These are phyloP conservation scores for Syrphus vitripennis DNA, from an alignment of 2,888 invertebrate species.

Conservation along the genomic window DNA sequence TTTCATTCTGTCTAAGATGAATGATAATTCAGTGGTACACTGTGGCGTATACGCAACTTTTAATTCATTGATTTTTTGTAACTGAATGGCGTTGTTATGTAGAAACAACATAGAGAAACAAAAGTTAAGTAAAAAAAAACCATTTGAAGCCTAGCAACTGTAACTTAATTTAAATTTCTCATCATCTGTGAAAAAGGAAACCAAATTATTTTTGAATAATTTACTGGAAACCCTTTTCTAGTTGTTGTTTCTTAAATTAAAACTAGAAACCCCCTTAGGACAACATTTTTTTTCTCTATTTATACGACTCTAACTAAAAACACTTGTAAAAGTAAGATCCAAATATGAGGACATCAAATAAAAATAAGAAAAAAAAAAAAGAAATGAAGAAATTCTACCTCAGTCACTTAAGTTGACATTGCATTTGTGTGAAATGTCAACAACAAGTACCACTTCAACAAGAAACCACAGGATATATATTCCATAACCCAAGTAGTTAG, in stretches of 20 bases:
- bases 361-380: neutral
- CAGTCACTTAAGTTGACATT: constrained; percentile 68
- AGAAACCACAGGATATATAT: constrained; percentile 26
- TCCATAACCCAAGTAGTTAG: neutral
- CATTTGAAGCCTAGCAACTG: neutral
- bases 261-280: neutral
- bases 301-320: constrained; percentile 1
- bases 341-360: constrained; percentile 5
- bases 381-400: constrained; percentile 10
- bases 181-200: neutral
- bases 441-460: constrained; percentile 46
- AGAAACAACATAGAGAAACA: too few relatives aligned
- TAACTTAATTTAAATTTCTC: neutral
- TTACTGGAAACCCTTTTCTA: neutral
- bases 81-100: too few relatives aligned
- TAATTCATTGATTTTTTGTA: too few relatives aligned
- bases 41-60: too few relatives aligned
- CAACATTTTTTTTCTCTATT: neutral
- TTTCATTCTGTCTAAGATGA: too few relatives aligned
- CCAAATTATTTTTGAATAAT: neutral
- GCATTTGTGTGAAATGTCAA: constrained; percentile 67
- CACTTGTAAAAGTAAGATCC: constrained; percentile 24
- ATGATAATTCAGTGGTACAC: too few relatives aligned
- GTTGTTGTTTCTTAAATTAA: neutral
- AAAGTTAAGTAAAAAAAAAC: too few relatives aligned